These are phyloP conservation scores for Gnathonemus echidnorhynchus DNA, from an alignment of 2,113 vertebrate species.

Conservation along the genomic window DNA sequence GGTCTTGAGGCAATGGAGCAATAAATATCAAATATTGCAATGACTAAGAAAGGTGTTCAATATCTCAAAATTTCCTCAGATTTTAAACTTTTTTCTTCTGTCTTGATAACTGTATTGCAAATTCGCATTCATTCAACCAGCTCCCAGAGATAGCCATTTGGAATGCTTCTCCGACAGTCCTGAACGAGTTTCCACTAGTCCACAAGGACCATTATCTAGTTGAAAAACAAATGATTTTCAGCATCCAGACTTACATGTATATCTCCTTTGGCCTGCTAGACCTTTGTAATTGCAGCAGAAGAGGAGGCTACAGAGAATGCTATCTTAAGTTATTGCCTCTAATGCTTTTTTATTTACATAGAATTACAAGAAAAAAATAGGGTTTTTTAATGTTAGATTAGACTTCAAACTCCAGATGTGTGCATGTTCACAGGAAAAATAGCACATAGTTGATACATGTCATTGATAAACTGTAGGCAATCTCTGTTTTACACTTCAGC, in stretches of 20 bases:
- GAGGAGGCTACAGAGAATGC: not conserved
- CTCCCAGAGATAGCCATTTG: not conserved
- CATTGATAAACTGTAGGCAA: not conserved
- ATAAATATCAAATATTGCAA: not conserved
- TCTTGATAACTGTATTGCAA: not conserved
- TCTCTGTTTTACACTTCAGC: not conserved
- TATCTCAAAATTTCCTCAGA: not conserved
- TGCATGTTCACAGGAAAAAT: not conserved
- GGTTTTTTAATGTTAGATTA: not conserved
- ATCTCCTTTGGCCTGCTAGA: constrained; percentile 33
- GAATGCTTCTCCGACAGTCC: not conserved
- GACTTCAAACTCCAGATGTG: not conserved
- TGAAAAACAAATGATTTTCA: not conserved
- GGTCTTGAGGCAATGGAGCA: not conserved
- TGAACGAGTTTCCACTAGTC: not conserved
- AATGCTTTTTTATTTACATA: not conserved
- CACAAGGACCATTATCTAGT: not conserved
- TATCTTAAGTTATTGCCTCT: not conserved
- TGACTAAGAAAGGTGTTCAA: not conserved
- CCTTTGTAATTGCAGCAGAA: not conserved
- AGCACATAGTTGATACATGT: not conserved
- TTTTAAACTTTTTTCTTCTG: not conserved
- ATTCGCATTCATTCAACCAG: not conserved
- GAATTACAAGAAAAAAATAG: not conserved
- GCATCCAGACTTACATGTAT: constrained; percentile 36